Percentiles rank a stretch among this genome's conserved stretches.
phyloP scores from a whole-genome alignment of 64 coral and sea anemone species.

The Stylophora pistillata region DNA sequence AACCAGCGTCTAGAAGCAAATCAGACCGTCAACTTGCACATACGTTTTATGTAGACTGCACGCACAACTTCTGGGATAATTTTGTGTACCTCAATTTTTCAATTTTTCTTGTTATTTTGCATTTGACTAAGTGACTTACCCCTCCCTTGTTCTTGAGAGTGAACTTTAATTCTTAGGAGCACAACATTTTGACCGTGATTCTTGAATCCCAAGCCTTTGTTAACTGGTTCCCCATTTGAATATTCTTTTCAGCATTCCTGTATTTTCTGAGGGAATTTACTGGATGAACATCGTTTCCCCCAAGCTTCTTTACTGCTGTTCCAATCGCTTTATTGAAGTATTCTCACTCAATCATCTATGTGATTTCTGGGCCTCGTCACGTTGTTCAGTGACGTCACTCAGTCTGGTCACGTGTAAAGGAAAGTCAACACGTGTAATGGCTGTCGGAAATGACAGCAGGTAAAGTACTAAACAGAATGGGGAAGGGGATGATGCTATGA shows the following conservation, averaged over 20 bases:
- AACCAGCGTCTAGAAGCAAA: no score
- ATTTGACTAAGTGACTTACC: no score
- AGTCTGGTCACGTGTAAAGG: conserved; percentile 64
- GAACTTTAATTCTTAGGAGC: no score
- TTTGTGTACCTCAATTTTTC: no score
- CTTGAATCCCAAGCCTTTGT: no score
- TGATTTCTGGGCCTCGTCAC: conserved; percentile 87
- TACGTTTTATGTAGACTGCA: no score
- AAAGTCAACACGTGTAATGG: conserved; percentile 82
- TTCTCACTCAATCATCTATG: conserved; percentile 88
- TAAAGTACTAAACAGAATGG: neutral
- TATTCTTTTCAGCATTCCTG: conserved; percentile 64
- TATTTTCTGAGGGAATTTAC: conserved; percentile 87
- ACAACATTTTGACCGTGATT: no score
- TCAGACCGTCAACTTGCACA: no score
- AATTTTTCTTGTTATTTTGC: no score
- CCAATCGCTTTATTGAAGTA: conserved; percentile 74
- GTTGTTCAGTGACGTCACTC: conserved; percentile 76
- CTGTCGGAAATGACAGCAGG: conserved; percentile 85
- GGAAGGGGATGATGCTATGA: neutral
- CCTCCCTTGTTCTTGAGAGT: no score
- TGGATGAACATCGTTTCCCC: conserved; percentile 88
- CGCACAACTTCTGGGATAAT: no score
- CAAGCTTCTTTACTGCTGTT: conserved; percentile 85
- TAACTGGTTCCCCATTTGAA: neutral